A percentile compares a stretch with the other conserved stretches of the same genome.
These are phyloP conservation scores for Dendroctonus valens DNA, from an alignment of 1,140 invertebrate genomes.

Conservation along the genomic window DNA sequence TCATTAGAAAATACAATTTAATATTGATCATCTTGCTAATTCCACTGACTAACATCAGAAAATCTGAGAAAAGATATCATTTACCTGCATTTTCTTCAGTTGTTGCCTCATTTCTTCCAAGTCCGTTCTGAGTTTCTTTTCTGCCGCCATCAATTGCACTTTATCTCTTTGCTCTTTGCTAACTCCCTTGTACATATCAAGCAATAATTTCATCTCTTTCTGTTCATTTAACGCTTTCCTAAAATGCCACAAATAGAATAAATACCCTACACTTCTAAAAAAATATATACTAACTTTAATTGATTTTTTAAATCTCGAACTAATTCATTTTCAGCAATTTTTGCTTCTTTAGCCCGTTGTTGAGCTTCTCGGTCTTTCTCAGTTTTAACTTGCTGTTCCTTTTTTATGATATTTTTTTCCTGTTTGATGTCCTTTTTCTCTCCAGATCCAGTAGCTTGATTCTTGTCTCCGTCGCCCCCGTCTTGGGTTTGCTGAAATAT, in stretches of 20 bases:
- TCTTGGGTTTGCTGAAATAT: slow-evolving; percentile 38
- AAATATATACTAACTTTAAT: slow-evolving; percentile 71
- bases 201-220: slow-evolving; percentile 88
- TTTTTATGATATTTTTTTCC: slow-evolving; percentile 60
- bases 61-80: background rate
- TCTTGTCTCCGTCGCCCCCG: slow-evolving; percentile 43
- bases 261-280: slow-evolving; percentile 1
- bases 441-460: slow-evolving; percentile 53
- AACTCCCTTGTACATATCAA: slow-evolving; percentile 97
- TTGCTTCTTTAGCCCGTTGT: slow-evolving; percentile 58
- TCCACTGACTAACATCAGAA: background rate
- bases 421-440: slow-evolving; percentile 63
- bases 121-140: slow-evolving; percentile 86
- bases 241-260: slow-evolving; percentile 9
- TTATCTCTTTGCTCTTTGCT: slow-evolving; percentile 96
- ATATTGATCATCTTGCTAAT: background rate
- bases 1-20: slow-evolving; percentile 21
- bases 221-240: slow-evolving; percentile 91
- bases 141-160: slow-evolving; percentile 92
- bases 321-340: slow-evolving; percentile 61
- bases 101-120: slow-evolving; percentile 85
- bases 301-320: slow-evolving; percentile 87
- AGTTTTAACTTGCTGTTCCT: slow-evolving; percentile 57
- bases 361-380: slow-evolving; percentile 60
- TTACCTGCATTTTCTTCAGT: slow-evolving; percentile 77